phyloP scores from a whole-genome alignment of 2,888 invertebrate genomes.

The Ashinkailepas kermadecensis region DNA sequence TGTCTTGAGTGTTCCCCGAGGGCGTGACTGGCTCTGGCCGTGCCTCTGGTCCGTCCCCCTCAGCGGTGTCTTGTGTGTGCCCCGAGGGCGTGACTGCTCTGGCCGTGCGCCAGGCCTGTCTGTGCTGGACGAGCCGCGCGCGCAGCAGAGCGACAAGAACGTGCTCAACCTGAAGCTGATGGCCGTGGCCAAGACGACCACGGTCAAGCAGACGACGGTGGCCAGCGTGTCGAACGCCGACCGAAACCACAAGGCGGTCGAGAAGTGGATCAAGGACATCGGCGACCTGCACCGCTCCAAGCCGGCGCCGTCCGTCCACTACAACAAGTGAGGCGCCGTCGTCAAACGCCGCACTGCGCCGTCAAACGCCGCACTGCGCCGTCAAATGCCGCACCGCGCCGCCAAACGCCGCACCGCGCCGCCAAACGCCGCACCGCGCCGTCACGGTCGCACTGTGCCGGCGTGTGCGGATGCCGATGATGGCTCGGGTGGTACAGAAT shows the following conservation, averaged over 20 bases:
- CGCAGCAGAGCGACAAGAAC: slow-evolving; percentile 92
- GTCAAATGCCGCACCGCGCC: too few relatives aligned
- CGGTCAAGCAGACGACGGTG: slow-evolving; percentile 48
- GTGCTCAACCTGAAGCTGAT: slow-evolving; percentile 83
- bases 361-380: too few relatives aligned
- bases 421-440: too few relatives aligned
- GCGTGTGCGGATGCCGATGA: too few relatives aligned
- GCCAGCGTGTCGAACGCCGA: slow-evolving; percentile 76
- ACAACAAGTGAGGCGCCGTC: slow-evolving; percentile 54
- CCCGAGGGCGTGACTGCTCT: too few relatives aligned
- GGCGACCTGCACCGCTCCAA: slow-evolving; percentile 84
- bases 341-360: neutral
- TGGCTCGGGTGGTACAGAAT: too few relatives aligned
- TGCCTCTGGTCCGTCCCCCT: too few relatives aligned
- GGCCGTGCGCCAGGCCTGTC: slow-evolving; percentile 55
- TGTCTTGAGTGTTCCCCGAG: too few relatives aligned
- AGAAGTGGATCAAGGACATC: slow-evolving; percentile 94
- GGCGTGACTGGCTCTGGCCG: too few relatives aligned
- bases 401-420: too few relatives aligned
- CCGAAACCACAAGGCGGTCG: slow-evolving; percentile 78
- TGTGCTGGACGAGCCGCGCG: slow-evolving; percentile 90
- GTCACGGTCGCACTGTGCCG: too few relatives aligned
- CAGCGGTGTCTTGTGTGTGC: too few relatives aligned
- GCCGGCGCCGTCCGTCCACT: slow-evolving; percentile 74
- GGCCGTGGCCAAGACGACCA: slow-evolving; percentile 46